Percentiles rank a stretch among this genome's conserved stretches.
Evolutionary conservation across 2,888 invertebrate species (phyloP).

Genomic region (Volucella zonaria): DNA sequence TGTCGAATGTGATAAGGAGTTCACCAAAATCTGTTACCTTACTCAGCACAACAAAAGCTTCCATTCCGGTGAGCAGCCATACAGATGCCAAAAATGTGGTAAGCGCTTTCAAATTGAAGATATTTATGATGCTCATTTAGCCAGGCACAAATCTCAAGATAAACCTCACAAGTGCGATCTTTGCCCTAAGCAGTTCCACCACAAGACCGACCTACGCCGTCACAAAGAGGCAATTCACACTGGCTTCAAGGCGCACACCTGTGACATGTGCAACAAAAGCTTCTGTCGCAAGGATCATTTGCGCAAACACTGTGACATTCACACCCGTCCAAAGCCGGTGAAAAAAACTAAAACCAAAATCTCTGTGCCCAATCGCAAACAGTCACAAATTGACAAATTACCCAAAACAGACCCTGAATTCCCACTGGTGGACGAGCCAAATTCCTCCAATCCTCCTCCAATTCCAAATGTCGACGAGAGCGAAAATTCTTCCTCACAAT

Average conservation of each 20-base stretch:
- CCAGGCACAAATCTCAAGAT: conserved; percentile 89
- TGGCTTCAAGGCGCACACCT: conserved; percentile 92
- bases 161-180: conserved; percentile 93
- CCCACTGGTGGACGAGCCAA: conserved; percentile 46
- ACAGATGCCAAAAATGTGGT: conserved; percentile 92
- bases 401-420: conserved; percentile 69
- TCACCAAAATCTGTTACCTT: conserved; percentile 93
- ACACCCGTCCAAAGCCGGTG: conserved; percentile 83
- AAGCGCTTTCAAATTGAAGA: conserved; percentile 90
- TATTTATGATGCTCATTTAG: conserved; percentile 88
- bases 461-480: conserved; percentile 57
- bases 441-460: conserved; percentile 20
- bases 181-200: conserved; percentile 94
- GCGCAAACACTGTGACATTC: conserved; percentile 93
- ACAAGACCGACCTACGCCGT: conserved; percentile 93
- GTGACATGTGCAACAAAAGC: conserved; percentile 92
- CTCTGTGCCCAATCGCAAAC: conserved; percentile 28
- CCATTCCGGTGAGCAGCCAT: conserved; percentile 93
- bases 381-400: conserved; percentile 52
- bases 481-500: conserved; percentile 39
- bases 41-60: conserved; percentile 96
- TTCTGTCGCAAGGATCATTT: conserved; percentile 96
- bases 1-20: conserved; percentile 91
- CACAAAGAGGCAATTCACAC: conserved; percentile 92
- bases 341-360: conserved; percentile 62